Evolutionary conservation across 1,140 invertebrate genomes (phyloP).

Genomic region (Nasonia giraulti): DNA sequence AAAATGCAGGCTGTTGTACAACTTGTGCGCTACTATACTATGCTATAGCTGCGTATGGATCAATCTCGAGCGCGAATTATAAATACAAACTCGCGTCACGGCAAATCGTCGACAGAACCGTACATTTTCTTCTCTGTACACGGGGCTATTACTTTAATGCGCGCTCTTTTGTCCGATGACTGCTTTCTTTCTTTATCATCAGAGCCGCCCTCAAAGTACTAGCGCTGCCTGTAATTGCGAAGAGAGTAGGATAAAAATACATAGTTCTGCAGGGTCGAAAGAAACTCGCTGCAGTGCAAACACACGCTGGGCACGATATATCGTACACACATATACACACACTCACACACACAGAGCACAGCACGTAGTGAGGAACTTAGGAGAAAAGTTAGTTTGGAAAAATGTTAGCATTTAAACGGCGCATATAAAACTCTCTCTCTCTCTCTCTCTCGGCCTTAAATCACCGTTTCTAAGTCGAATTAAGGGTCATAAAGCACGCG

Average conservation of each 20-base stretch:
- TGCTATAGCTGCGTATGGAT: no score
- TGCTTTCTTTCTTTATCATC: constrained; percentile 24
- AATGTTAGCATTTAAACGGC: constrained; percentile 4
- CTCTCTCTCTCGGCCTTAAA: background rate
- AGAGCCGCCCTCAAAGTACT: background rate
- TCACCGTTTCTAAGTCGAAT: constrained; percentile 37
- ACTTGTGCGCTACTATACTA: no score
- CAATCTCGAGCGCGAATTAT: background rate
- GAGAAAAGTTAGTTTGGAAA: constrained; percentile 9
- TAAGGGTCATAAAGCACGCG: constrained; percentile 38
- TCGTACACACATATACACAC: background rate
- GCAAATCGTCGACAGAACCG: background rate
- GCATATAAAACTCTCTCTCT: background rate
- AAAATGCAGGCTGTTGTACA: no score
- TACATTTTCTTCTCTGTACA: background rate
- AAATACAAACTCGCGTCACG: background rate
- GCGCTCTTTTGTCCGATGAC: constrained; percentile 3
- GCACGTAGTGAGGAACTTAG: background rate
- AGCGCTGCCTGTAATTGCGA: background rate
- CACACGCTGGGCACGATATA: background rate
- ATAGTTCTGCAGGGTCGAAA: no score
- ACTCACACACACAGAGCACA: background rate
- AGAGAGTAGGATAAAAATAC: background rate
- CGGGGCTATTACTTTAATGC: constrained; percentile 19
- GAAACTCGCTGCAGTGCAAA: background rate